Base-by-base conservation (phyloP, 2,113 vertebrate genomes). In the Craseonycteris thonglongyai region DNA sequence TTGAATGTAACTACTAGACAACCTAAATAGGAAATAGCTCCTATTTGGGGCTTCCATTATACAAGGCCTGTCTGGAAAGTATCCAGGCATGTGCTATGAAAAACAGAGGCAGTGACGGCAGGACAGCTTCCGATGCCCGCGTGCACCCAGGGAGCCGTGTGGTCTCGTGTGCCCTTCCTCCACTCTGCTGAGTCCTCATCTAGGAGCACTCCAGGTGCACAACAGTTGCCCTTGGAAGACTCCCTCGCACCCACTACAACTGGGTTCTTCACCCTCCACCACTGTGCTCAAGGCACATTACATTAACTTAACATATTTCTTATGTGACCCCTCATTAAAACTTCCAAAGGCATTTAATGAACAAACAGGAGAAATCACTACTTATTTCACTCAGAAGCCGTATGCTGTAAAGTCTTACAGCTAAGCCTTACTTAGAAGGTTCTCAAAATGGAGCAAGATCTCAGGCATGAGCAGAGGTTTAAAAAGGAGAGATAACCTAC, bases 401-500 rank as follows among this genome's bases (percentile, higher is more conserved):
- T 84, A 93, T 89, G 91, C 15, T 87, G 19, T 42, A 84, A 65
- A 91, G 79, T 88, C 54, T 86, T 26, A 82, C 19, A 95, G 81
- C 38, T 89, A 65, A 95, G 74, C 19, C 54, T 91, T 86, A 71
- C 83, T 94, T 80, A 69, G 58, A 89, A 85, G 75, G 89, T 95
- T 63, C 87, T 91, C 93, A 94, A 97, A 95, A 93, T 71, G 75
- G 49, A 94, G 40, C 78, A 91, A 89, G 65, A 91, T 47, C 75
- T 91, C 87, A 84, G 68, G 56, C 94, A 28, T 89, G 21, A 96
- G 72, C 1, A 69, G 22, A 76, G 80, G 30, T 35, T 84, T 14
- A 54, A 51, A 26, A 24, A 47, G 18, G 75, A 51, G 16, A 56
- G 38, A 54, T 14, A 79, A 84, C 9, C 65, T 10, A 22, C 51